Base-by-base conservation (phyloP, 2,113 vertebrate species). In the Myotis davidii region DNA sequence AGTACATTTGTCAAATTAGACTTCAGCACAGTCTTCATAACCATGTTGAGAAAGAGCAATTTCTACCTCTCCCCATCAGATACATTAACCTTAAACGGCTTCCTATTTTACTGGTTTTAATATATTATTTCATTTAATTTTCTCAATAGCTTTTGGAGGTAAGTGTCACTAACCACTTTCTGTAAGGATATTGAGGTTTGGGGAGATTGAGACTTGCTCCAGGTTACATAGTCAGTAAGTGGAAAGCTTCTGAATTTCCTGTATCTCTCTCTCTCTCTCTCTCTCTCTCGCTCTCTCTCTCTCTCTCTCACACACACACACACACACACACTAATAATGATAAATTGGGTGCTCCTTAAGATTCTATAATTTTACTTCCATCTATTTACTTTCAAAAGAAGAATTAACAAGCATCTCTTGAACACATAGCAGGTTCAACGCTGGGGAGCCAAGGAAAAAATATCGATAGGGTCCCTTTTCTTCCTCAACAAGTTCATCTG, bases 41-140 rank as follows among this genome's bases (percentile, higher is more conserved):
- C 65, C 72, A n/a, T 21, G 5, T 65, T 64, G 37, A 83, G 56
- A 90, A 91, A 95, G 72, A 88, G 17, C 45, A 85, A 6, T 64
- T 79, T 39, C 67, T 29, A 74, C 32, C 85, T 79, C 65, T 12
- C 27, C 56, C 18, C n/a, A 25, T 69, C 54, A 39, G 88, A 79
- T 69, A n/a, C 45, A 29, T 73, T 92, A 72, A 56, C 61, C 82
- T 96, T 69, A 96, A 91, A 85, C 0, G 3, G 25, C n/a, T 91
- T 76, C 48, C 64, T 52, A 37, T 70, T 90, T 84, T 82, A 52
- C 8, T 85, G 9, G 3, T 74, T 96, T 85, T 88, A 16, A 13
- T 69, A 9, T 45, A 65, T 84, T 70, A 20, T 69, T 81, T 65
- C 65, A 88, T 73, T 85, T 85, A 32, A 65, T 79, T 84, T 59